phyloP scores from a whole-genome alignment of 2,888 invertebrate species.

The Melinopterus prodromus region DNA sequence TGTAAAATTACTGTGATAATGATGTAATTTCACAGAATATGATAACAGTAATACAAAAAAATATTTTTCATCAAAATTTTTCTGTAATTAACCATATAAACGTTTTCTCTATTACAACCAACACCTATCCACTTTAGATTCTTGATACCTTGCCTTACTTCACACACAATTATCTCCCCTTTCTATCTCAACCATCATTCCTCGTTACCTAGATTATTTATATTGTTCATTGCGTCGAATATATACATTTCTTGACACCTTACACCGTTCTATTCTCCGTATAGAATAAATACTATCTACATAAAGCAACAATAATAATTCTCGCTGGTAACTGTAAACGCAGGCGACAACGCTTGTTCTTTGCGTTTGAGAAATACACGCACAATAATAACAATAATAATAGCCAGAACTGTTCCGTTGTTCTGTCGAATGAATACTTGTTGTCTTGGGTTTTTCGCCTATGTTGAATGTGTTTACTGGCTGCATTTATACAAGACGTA shows the following conservation, averaged over 20 bases:
- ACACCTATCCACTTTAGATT: too few species aligned
- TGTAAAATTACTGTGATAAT: too few species aligned
- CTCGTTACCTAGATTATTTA: background rate
- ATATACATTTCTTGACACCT: background rate
- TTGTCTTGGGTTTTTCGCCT: background rate
- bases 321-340: background rate
- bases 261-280: background rate
- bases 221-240: background rate
- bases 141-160: background rate
- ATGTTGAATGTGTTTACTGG: background rate
- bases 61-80: too few species aligned
- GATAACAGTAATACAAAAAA: too few species aligned
- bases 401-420: background rate
- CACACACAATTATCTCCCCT: background rate
- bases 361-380: background rate
- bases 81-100: too few species aligned
- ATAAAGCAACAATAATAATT: background rate
- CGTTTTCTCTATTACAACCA: too few species aligned
- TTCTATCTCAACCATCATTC: background rate
- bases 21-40: too few species aligned
- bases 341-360: background rate
- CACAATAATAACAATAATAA: constrained; percentile 4
- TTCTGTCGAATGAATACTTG: background rate
- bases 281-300: background rate
- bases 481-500: background rate